Evolutionary conservation across 2,113 vertebrate species (phyloP).

Genomic region (Gymnobelideus leadbeateri): DNA sequence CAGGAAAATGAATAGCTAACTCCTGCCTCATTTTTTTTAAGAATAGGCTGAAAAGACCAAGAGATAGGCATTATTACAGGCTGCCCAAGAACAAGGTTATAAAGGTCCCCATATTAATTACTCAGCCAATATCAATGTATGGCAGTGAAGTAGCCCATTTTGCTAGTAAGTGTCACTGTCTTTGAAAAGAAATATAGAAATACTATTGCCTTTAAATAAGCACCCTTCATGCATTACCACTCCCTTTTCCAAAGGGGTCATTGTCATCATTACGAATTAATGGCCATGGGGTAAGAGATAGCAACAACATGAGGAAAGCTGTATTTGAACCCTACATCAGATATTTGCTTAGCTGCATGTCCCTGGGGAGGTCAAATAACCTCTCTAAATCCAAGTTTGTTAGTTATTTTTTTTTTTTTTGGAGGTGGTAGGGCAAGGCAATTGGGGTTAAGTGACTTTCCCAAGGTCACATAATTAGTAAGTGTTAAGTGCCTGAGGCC

Average conservation of each 20-base stretch:
- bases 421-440: no score
- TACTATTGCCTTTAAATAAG: not conserved
- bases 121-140: not conserved
- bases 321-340: not conserved
- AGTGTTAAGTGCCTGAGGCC: no score
- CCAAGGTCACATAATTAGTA: no score
- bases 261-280: not conserved
- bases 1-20: constrained; percentile 1
- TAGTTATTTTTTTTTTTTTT: no score
- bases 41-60: not conserved
- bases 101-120: not conserved
- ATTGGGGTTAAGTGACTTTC: no score
- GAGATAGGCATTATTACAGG: not conserved
- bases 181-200: not conserved
- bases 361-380: not conserved
- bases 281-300: not conserved
- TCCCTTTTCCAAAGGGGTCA: not conserved
- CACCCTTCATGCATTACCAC: not conserved
- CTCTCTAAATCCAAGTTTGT: not conserved
- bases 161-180: constrained; percentile 24
- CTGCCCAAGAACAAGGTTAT: not conserved
- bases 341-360: not conserved
- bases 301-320: not conserved
- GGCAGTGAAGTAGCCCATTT: not conserved
- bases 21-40: not conserved